Conservation (phyloP, 2,888 invertebrate species). For the Saturnia japonica region DNA sequence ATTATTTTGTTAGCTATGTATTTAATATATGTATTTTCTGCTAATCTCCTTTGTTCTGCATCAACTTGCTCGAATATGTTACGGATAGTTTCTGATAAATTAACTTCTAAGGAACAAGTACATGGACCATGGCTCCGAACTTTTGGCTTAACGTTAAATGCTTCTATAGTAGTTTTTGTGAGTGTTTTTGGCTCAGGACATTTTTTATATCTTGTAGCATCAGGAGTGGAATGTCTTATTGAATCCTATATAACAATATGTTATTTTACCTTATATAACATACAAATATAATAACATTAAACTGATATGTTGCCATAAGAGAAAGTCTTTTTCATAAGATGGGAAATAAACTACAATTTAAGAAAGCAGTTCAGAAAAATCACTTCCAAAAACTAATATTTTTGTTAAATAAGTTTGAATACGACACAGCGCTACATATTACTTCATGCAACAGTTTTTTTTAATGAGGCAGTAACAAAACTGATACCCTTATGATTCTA, state of each 20-base stretch:
- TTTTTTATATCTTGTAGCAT: slow-evolving; percentile 47
- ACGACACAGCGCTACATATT: too few relatives aligned
- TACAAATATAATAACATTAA: neutral
- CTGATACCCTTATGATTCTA: too few relatives aligned
- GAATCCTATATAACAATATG: slow-evolving; percentile 47
- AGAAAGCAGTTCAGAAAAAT: neutral
- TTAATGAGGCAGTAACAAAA: too few relatives aligned
- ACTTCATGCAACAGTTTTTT: too few relatives aligned
- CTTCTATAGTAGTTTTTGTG: slow-evolving; percentile 67
- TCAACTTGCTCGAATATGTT: slow-evolving; percentile 75
- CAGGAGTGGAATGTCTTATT: slow-evolving; percentile 46
- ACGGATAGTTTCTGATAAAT: slow-evolving; percentile 69
- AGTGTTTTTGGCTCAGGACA: slow-evolving; percentile 50
- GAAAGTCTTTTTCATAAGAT: too few relatives aligned
- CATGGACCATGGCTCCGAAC: slow-evolving; percentile 58
- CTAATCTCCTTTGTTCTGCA: slow-evolving; percentile 63
- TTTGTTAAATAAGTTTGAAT: neutral
- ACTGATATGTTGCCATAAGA: neutral
- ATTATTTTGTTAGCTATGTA: slow-evolving; percentile 70
- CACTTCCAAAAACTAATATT: neutral
- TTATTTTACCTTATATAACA: neutral
- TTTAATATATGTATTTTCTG: slow-evolving; percentile 66
- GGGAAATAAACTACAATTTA: too few relatives aligned
- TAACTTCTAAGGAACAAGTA: slow-evolving; percentile 66
- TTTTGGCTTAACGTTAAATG: slow-evolving; percentile 65